These are phyloP conservation scores for Microctonus hyperodae DNA, from an alignment of 2,888 invertebrate genomes.

Conservation along the genomic window DNA sequence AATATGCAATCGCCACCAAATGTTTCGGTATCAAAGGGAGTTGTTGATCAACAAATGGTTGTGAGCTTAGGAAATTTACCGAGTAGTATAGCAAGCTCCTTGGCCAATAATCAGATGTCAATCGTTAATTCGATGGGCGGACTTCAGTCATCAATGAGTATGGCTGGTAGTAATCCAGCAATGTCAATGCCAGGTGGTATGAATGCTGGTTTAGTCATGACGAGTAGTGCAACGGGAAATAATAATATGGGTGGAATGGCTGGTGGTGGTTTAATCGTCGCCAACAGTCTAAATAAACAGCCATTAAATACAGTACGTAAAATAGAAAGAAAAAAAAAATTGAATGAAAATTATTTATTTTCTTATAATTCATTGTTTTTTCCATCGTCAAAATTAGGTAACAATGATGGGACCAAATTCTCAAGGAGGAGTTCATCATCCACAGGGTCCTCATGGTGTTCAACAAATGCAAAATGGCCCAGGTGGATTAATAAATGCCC, in stretches of 20 bases:
- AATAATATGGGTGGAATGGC: conserved; percentile 70
- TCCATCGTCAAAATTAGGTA: conserved; percentile 47
- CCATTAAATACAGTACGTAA: conserved; percentile 63
- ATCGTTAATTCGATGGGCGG: conserved; percentile 63
- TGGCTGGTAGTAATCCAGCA: conserved; percentile 62
- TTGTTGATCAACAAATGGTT: conserved; percentile 68
- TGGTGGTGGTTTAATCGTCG: conserved; percentile 76
- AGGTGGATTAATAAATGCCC: conserved; percentile 66
- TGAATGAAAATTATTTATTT: background rate
- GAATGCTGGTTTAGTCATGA: conserved; percentile 78
- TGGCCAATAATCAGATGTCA: conserved; percentile 62
- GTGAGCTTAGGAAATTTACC: conserved; percentile 69
- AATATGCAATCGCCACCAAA: conserved; percentile 87
- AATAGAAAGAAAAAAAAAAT: background rate
- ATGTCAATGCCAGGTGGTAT: conserved; percentile 61
- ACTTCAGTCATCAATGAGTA: conserved; percentile 70
- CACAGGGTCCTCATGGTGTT: conserved; percentile 55
- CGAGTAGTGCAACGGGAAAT: conserved; percentile 73
- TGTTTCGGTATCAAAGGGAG: conserved; percentile 75
- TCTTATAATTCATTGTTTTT: background rate
- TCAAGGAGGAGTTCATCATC: conserved; percentile 62
- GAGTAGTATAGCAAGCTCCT: conserved; percentile 66
- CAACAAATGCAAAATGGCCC: conserved; percentile 79
- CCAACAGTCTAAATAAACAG: conserved; percentile 80
- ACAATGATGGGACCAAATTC: conserved; percentile 68